These are phyloP conservation scores for Gymnocheta viridis DNA, from an alignment of 2,888 invertebrate genomes.

Conservation along the genomic window DNA sequence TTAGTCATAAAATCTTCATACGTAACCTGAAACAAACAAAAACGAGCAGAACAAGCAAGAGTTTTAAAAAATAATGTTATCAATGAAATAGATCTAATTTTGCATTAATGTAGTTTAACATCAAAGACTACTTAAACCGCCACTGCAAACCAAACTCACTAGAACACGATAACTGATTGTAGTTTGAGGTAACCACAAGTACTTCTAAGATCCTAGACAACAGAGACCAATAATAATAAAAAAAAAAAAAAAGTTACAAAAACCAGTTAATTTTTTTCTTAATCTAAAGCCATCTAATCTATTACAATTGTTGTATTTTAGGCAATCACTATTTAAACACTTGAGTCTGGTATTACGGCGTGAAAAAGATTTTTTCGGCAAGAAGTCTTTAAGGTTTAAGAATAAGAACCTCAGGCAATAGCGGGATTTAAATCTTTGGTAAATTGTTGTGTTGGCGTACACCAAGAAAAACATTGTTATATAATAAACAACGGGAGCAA, in stretches of 20 bases:
- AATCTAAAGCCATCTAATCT: conserved; percentile 67
- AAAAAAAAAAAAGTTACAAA: conserved; percentile 12
- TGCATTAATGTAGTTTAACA: conserved; percentile 64
- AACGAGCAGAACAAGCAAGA: conserved; percentile 12
- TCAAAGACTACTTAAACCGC: conserved; percentile 67
- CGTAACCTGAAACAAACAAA: conserved; percentile 15
- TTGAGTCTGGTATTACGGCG: neutral
- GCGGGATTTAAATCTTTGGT: no score
- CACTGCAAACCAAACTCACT: conserved; percentile 49
- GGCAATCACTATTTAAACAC: conserved; percentile 43
- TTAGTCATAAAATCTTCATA: conserved; percentile 37
- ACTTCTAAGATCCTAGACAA: conserved; percentile 42
- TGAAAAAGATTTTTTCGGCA: neutral
- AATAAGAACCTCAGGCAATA: neutral
- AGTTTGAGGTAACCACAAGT: conserved; percentile 49
- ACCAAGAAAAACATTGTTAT: no score
- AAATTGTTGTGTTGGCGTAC: no score
- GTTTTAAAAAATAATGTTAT: conserved; percentile 50
- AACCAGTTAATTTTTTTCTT: conserved; percentile 67
- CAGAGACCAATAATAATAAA: conserved; percentile 10
- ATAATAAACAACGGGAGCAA: no score
- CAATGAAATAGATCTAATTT: conserved; percentile 64
- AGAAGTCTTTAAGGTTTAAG: neutral
- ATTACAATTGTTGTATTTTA: conserved; percentile 66
- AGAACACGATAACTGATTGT: conserved; percentile 56